Conservation (phyloP, 2,113 vertebrate species). For the Hipposideros armiger region DNA sequence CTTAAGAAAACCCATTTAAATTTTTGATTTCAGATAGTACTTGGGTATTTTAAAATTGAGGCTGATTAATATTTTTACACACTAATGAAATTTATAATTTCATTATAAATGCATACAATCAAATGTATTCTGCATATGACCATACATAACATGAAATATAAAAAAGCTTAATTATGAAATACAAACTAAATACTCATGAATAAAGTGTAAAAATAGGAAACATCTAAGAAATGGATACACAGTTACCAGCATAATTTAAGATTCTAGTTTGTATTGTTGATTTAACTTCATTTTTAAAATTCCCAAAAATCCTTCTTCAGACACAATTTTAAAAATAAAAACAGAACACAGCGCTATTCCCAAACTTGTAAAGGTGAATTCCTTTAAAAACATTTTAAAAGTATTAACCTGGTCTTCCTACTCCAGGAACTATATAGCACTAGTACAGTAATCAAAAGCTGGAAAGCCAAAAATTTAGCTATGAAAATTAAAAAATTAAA, state of each 20-base stretch:
- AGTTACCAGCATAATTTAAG: not conserved
- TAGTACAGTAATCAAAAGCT: not conserved
- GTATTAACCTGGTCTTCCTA: constrained; percentile 21
- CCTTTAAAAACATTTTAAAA: constrained; percentile 39
- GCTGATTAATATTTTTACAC: constrained; percentile 32
- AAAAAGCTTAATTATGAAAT: constrained; percentile 12
- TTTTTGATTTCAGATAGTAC: constrained; percentile 3
- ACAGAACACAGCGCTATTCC: constrained; percentile 1
- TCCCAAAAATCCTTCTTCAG: constrained; percentile 35
- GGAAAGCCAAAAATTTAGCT: not conserved
- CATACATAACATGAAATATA: constrained; percentile 14
- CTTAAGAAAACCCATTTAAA: constrained; percentile 37
- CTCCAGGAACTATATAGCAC: constrained; percentile 42
- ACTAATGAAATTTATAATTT: constrained; percentile 42
- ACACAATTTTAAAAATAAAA: constrained; percentile 48
- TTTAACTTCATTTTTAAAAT: constrained; percentile 58
- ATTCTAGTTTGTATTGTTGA: not conserved
- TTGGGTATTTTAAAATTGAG: constrained; percentile 48
- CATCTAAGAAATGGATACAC: not conserved
- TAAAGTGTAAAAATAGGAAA: constrained; percentile 43
- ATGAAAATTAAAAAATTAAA: constrained; percentile 61
- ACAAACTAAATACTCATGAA: constrained; percentile 25
- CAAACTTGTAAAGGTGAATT: not conserved
- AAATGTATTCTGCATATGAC: constrained; percentile 3
- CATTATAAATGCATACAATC: not conserved